Percentiles rank a stretch among this genome's conserved stretches.
Conservation (phyloP, 1,140 invertebrate genomes). For the Dryas iulia region DNA sequence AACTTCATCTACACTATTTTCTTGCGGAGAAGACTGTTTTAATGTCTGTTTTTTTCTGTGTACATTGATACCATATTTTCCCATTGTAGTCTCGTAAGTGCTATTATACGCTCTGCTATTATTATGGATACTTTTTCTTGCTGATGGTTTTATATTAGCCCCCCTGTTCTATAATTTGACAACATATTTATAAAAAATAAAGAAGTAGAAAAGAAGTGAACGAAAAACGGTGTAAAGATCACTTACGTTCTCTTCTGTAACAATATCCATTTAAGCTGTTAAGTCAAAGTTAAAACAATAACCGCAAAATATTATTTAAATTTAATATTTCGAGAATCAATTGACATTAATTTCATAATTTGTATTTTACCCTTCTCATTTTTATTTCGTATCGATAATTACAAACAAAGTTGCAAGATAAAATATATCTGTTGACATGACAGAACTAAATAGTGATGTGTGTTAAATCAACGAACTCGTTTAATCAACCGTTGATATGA, state of each 20-base stretch:
- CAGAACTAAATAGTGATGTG: too few relatives aligned
- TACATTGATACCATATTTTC: conserved; percentile 40
- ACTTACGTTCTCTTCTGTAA: not conserved
- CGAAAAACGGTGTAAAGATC: not conserved
- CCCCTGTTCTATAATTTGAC: conserved; percentile 38
- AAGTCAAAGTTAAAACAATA: not conserved
- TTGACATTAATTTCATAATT: not conserved
- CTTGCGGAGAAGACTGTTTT: not conserved
- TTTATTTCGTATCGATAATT: too few relatives aligned
- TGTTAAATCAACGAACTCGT: too few relatives aligned
- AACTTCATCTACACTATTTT: conserved; percentile 48
- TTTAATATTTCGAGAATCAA: not conserved
- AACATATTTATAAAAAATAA: not conserved
- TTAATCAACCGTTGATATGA: too few relatives aligned
- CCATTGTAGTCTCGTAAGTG: conserved; percentile 36
- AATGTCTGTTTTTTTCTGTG: conserved; percentile 4
- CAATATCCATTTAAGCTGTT: not conserved
- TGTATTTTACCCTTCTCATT: too few relatives aligned
- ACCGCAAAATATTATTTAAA: not conserved
- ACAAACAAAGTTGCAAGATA: too few relatives aligned
- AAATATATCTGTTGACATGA: too few relatives aligned
- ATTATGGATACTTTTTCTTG: conserved; percentile 52
- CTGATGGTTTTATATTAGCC: conserved; percentile 43
- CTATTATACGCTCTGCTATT: conserved; percentile 21
- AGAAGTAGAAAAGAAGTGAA: not conserved